Base-by-base conservation (phyloP, 1,140 invertebrate species). In the Drosophila melanica region DNA sequence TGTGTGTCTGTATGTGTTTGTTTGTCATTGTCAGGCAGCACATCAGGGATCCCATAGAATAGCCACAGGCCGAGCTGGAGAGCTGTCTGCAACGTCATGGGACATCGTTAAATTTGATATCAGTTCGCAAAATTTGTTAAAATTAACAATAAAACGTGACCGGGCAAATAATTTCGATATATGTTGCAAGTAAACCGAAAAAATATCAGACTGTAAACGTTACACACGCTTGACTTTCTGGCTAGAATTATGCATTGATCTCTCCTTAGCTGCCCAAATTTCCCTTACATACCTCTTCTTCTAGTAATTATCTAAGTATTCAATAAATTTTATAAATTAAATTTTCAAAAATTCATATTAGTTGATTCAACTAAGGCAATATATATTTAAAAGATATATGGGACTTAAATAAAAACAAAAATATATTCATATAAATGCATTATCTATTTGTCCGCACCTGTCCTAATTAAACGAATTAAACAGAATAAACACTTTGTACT, bases 141-240 rank as follows among this genome's bases (percentile, higher is more conserved):
- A 89, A 89, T 89, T 84, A 84, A 89, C 84, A 90, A 89, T 89
- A 75, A 89, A 89, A 89, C 84, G 84, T 89, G 84, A 89, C 84
- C 85, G 39, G 64, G 73, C 84, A 87, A 87, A 87, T 80, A 75
- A 89, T 89, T 82, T 66, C 64, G 16, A 63, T 50, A 75, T 76
- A 42, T 48, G 42, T n/a, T 45, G 57, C 42, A 60, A 60, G 14
- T 33, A 27, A 55, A 63, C 10, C 11, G 16, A 44, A 59, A 18
- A 23, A 39, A 44, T n/a, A 41, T 12, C 23, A 4, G 16, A 39
- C 10, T 12, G 10, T 5, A 54, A 37, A 39, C 3, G 11, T 44
- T 50, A 50, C 12, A 30, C 12, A 48, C 20, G 3, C 23, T 48
- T 27, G 39, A 44, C 8, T 39, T 4, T 12, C 14, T 33, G 0